Evolutionary conservation across 2,113 vertebrate genomes (phyloP).

Genomic region (Leucoraja erinaceus): DNA sequence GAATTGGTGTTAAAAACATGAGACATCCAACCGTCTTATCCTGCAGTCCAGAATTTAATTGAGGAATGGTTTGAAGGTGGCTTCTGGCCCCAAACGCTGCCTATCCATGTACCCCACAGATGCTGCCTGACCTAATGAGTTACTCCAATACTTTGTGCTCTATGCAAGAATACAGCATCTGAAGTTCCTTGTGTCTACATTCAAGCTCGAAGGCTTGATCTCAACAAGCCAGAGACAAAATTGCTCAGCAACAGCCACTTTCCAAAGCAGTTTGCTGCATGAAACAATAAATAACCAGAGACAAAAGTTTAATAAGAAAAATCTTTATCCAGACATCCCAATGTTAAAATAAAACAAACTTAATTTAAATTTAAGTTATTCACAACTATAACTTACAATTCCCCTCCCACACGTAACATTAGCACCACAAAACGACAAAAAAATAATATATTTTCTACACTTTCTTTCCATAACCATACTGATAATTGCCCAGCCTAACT

Average conservation of each 20-base stretch:
- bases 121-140: no score
- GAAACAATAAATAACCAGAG: not conserved
- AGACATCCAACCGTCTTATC: no score
- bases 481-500: not conserved
- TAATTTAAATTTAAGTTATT: not conserved
- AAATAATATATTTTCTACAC: not conserved
- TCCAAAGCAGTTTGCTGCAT: not conserved
- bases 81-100: no score
- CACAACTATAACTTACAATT: not conserved
- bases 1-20: not conserved
- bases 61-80: no score
- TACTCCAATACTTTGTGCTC: no score
- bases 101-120: no score
- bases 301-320: not conserved
- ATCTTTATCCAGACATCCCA: not conserved
- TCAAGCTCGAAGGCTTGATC: not conserved
- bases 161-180: no score
- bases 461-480: no score
- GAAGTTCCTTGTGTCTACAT: no score
- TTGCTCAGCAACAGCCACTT: not conserved
- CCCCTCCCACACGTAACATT: not conserved
- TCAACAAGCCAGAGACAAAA: not conserved
- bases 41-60: no score
- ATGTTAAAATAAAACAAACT: not conserved
- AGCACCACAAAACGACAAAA: not conserved